Evolutionary conservation across 2,113 vertebrate genomes (phyloP), one percentile per base, ranked within the genome.

Genomic region (Tamias sibiricus): DNA sequence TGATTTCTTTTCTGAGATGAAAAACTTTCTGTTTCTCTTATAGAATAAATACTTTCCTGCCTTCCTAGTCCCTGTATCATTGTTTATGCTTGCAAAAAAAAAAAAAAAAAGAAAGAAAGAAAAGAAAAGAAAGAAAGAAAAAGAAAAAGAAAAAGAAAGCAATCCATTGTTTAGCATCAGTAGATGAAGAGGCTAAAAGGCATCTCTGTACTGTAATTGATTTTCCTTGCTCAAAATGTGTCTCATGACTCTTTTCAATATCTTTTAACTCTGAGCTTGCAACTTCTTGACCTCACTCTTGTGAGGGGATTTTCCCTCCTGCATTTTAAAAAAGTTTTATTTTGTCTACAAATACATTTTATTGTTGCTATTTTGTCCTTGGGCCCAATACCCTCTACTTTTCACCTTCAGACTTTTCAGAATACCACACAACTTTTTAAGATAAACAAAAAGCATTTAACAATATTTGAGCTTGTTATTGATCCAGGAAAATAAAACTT

Each of bases 21-120:
- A 35, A 59, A 26, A 19, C 1, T 68, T 35, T 40, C 16, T 91
- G 6, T 2, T 28, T 2, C 17, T 52, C 4, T 13, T 19, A 4
- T 47, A 7, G 6, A 12, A 1, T 35, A 20, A 22, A 0, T 32
- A 22, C 0, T 0, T 28, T n/a, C 49, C 2, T 32, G 22, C 24
- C 28, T 77, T 68, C 66, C 8, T 42, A 26, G 0, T n/a, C 6
- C 17, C 12, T 22, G 8, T 32, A 69, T 40, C 4, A 0, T 24
- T 40, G 35, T 22, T 62, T 59, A 47, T 0, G 37, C 3, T 22
- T 42, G 28, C 4, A 75, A 71, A 40, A 52, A 17, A 24, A 35
- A 35, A 83, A 24, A 24, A 74, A 72, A 12, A 74, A 32, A 12
- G 47, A 80, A 76, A 52, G 24, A 75, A 71, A 40, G 37, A 17